Evolutionary conservation across 2,888 invertebrate genomes (phyloP).

Genomic region (Dendrolimus pini): DNA sequence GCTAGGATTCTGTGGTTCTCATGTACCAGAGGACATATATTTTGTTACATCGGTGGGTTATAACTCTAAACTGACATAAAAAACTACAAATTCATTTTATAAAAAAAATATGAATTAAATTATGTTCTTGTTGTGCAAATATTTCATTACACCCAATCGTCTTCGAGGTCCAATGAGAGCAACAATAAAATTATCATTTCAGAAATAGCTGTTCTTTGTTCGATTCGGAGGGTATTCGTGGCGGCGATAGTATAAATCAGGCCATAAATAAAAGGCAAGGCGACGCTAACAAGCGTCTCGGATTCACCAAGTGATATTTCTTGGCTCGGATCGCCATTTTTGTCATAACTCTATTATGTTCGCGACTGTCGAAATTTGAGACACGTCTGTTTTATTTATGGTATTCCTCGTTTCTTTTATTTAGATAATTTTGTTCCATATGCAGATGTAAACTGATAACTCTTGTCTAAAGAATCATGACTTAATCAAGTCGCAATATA

Average conservation of each 20-base stretch:
- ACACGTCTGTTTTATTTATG: constrained; percentile 14
- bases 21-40: too few relatives aligned
- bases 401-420: constrained; percentile 3
- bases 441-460: neutral
- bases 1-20: too few relatives aligned
- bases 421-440: neutral
- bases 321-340: constrained; percentile 62
- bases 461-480: too few relatives aligned
- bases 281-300: constrained; percentile 76
- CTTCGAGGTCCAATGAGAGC: constrained; percentile 3
- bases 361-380: constrained; percentile 66
- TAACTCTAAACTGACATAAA: too few relatives aligned
- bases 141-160: neutral
- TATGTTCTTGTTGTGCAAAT: neutral
- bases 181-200: constrained; percentile 46
- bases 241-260: constrained; percentile 74
- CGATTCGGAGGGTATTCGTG: constrained; percentile 50
- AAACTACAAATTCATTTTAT: too few relatives aligned
- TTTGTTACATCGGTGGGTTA: too few relatives aligned
- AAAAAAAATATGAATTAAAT: too few relatives aligned
- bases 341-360: constrained; percentile 72
- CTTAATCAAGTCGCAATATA: too few relatives aligned
- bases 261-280: constrained; percentile 69
- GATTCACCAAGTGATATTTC: constrained; percentile 73
- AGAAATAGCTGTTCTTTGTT: constrained; percentile 41